Evolutionary conservation across 2,113 vertebrate species (phyloP).

Genomic region (Gymnogyps californianus): DNA sequence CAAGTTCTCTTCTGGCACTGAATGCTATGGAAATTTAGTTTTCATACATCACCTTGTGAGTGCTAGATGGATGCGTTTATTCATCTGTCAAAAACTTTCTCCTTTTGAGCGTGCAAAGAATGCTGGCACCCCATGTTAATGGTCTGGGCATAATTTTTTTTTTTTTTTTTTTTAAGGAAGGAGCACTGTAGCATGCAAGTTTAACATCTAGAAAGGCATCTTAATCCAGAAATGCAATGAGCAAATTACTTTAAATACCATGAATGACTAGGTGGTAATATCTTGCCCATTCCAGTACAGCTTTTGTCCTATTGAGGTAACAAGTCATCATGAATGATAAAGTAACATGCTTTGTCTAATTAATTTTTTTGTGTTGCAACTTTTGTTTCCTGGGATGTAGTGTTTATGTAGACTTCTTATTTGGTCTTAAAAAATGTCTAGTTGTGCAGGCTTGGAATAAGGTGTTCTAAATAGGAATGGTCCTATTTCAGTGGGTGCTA

Average conservation of each 20-base stretch:
- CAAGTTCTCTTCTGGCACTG: not conserved
- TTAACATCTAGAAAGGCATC: not conserved
- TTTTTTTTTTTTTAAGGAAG: not conserved
- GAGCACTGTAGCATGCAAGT: not conserved
- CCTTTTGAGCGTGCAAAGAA: not conserved
- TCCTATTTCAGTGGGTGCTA: not conserved
- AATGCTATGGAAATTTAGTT: not conserved
- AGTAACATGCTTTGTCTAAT: not conserved
- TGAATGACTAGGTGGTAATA: not conserved
- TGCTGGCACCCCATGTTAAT: not conserved
- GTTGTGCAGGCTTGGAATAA: not conserved
- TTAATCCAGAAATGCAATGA: not conserved
- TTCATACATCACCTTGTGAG: not conserved
- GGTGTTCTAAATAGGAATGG: not conserved
- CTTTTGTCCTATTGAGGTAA: not conserved
- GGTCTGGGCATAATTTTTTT: not conserved
- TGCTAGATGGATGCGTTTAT: not conserved
- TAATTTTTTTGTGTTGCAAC: not conserved
- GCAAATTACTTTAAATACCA: not conserved
- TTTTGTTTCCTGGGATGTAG: not conserved
- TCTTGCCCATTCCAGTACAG: not conserved
- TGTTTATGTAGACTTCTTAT: not conserved
- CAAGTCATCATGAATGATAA: not conserved
- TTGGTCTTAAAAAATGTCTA: not conserved
- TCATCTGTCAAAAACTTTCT: not conserved